phyloP scores from a whole-genome alignment of 2,888 invertebrate genomes.

The Prosapia bicincta region DNA sequence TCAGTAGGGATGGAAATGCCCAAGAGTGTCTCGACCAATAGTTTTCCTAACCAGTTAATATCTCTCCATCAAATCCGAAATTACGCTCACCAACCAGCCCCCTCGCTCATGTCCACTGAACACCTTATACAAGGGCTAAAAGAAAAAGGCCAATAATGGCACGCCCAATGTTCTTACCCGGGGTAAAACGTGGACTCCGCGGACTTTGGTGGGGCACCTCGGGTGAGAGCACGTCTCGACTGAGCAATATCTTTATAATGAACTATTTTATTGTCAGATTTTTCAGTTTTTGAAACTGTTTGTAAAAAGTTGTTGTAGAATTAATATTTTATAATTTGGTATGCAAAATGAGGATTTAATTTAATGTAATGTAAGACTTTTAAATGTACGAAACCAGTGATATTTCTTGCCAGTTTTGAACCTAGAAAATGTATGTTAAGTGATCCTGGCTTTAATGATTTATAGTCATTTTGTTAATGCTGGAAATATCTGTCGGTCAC shows the following conservation, averaged over 20 bases:
- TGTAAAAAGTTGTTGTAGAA: conserved; percentile 19
- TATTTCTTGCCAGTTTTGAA: conserved; percentile 21
- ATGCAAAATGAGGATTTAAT: neutral
- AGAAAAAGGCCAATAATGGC: conserved; percentile 40
- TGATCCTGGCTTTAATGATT: neutral
- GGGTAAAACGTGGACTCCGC: conserved; percentile 17
- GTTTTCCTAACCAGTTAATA: conserved; percentile 89
- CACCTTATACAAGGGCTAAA: conserved; percentile 41
- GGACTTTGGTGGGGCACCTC: no score
- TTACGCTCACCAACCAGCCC: conserved; percentile 88
- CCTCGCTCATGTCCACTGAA: conserved; percentile 43
- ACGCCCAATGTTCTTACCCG: conserved; percentile 30
- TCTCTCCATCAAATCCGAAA: conserved; percentile 95
- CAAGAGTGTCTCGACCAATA: conserved; percentile 58
- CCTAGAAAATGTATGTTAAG: neutral
- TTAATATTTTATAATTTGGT: conserved; percentile 26
- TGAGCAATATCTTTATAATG: conserved; percentile 6
- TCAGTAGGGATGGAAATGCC: conserved; percentile 41
- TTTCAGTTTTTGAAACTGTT: conserved; percentile 19
- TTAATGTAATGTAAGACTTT: neutral
- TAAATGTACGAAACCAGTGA: conserved; percentile 19
- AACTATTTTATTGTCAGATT: conserved; percentile 4
- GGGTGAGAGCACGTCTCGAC: conserved; percentile 14
- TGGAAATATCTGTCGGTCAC: neutral
- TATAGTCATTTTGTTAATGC: neutral